Conservation (phyloP, 1,140 invertebrate genomes). For the Temnothorax curvispinosus region DNA sequence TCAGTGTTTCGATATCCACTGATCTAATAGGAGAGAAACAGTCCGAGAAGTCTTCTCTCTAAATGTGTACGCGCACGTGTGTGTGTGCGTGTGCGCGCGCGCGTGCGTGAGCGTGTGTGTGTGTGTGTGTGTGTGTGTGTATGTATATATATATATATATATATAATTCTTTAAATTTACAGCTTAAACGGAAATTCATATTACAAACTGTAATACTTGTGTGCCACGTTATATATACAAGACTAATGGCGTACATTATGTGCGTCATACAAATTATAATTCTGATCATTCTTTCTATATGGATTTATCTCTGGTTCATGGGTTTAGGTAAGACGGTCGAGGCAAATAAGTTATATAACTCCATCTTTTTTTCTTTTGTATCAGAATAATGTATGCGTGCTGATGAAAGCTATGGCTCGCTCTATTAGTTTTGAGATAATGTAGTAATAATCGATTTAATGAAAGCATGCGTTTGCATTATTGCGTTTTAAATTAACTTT, state of each 20-base stretch:
- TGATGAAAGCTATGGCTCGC: neutral
- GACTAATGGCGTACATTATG: constrained; percentile 43
- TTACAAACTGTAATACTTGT: neutral
- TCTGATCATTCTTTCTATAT: constrained; percentile 4
- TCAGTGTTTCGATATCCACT: neutral
- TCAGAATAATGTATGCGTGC: neutral
- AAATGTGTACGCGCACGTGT: neutral
- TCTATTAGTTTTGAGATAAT: neutral
- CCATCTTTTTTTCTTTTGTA: neutral
- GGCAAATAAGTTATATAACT: constrained; percentile 1
- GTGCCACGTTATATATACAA: neutral
- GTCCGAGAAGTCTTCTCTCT: neutral
- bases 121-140: too few species aligned
- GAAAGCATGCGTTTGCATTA: neutral
- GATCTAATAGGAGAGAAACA: constrained; percentile 24
- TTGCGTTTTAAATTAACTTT: neutral
- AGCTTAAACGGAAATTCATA: neutral
- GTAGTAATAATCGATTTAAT: neutral
- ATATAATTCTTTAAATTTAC: constrained; percentile 2
- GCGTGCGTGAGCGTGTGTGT: neutral
- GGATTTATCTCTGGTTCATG: constrained; percentile 44
- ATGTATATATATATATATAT: neutral
- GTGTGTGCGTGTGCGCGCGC: neutral
- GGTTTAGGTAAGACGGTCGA: constrained; percentile 4
- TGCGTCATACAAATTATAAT: constrained; percentile 23